phyloP scores from a whole-genome alignment of 2,113 vertebrate species.

The Lamprotornis superbus region DNA sequence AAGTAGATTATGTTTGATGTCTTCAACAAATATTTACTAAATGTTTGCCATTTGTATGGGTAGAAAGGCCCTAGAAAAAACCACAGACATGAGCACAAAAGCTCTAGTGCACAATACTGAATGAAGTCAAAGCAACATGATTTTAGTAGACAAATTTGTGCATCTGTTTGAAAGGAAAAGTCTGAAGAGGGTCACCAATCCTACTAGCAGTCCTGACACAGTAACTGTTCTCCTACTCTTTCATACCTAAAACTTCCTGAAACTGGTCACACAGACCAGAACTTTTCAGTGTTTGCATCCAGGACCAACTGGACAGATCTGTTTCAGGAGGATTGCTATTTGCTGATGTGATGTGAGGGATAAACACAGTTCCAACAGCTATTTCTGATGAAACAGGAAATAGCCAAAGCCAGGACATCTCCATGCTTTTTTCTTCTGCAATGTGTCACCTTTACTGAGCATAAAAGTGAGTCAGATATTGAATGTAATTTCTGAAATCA shows the following conservation, averaged over 20 bases:
- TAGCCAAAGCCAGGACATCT: background rate
- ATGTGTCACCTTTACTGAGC: background rate
- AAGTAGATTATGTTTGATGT: background rate
- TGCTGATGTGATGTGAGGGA: background rate
- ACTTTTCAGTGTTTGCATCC: background rate
- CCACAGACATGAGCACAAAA: background rate
- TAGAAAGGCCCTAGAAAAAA: background rate
- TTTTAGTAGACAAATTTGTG: background rate
- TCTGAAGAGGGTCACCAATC: background rate
- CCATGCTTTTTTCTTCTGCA: background rate
- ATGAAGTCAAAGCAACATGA: background rate
- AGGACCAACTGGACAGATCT: background rate
- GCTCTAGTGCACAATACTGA: background rate
- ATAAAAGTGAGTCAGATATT: conserved; percentile 8
- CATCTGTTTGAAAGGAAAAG: background rate
- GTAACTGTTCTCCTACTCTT: background rate
- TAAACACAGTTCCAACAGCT: conserved; percentile 6
- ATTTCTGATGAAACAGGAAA: conserved; percentile 21
- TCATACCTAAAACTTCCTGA: background rate
- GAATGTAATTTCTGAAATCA: conserved; percentile 13
- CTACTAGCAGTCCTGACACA: background rate
- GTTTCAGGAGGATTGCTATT: background rate
- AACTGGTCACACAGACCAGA: background rate
- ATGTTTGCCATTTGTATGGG: background rate
- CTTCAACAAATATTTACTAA: conserved; percentile 5